Evolutionary conservation across 2,888 invertebrate genomes (phyloP).

Genomic region (Horisme vitalbata): DNA sequence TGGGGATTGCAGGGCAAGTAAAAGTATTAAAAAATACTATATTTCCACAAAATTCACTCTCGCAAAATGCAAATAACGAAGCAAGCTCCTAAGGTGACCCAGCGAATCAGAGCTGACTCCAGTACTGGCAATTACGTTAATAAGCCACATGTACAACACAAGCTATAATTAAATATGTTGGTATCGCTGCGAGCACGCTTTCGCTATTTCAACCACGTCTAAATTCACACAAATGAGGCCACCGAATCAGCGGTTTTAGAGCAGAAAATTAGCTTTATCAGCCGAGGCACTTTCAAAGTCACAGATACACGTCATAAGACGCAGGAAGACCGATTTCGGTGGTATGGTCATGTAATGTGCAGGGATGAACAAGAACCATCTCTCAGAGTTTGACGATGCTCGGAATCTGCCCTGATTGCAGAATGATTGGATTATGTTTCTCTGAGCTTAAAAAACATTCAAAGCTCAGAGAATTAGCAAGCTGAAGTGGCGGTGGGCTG

Average conservation of each 20-base stretch:
- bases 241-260: constrained; percentile 12
- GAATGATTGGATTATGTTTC: too few species aligned
- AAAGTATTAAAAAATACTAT: neutral
- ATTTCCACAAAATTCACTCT: neutral
- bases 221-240: constrained; percentile 26
- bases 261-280: neutral
- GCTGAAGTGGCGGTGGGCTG: too few species aligned
- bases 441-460: too few species aligned
- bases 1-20: too few species aligned
- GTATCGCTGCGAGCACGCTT: constrained; percentile 36
- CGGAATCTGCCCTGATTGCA: too few species aligned
- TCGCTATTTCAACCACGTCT: constrained; percentile 37
- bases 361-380: too few species aligned
- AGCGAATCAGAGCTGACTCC: constrained; percentile 23
- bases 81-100: constrained; percentile 28
- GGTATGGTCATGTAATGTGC: too few species aligned
- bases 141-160: constrained; percentile 33
- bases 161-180: constrained; percentile 53
- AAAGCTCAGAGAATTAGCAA: too few species aligned
- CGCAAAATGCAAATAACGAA: constrained; percentile 14
- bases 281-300: too few species aligned
- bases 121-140: constrained; percentile 48
- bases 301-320: too few species aligned
- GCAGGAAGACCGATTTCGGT: too few species aligned
- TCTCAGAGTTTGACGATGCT: too few species aligned